phyloP scores from a whole-genome alignment of 2,113 vertebrate species.

The Rhea americana region DNA sequence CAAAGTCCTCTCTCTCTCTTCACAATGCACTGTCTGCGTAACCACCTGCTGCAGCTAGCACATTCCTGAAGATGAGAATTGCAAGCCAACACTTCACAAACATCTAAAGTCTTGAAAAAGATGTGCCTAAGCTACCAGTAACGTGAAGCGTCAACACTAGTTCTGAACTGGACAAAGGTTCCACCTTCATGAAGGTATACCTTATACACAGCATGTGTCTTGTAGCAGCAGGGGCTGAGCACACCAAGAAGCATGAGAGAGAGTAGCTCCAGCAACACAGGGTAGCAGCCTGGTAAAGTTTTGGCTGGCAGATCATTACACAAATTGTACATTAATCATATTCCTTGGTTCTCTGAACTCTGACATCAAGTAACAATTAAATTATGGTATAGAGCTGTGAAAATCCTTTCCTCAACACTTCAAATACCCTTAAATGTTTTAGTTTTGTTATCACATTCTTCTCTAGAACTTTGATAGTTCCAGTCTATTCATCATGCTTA shows the following conservation, averaged over 20 bases:
- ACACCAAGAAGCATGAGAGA: neutral
- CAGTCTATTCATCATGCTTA: neutral
- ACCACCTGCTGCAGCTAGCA: neutral
- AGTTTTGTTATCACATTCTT: neutral
- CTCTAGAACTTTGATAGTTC: neutral
- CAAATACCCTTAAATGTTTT: neutral
- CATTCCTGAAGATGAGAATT: neutral
- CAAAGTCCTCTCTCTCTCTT: neutral
- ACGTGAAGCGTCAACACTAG: rapidly evolving
- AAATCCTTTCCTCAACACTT: neutral
- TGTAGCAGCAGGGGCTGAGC: neutral
- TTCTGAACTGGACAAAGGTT: neutral
- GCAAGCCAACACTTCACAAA: neutral
- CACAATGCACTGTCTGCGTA: neutral
- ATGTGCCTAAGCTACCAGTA: neutral
- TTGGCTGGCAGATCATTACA: neutral
- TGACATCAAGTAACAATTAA: neutral
- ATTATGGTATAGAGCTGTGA: neutral
- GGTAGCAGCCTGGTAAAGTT: neutral
- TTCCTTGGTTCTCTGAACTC: neutral
- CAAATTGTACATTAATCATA: neutral
- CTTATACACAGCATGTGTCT: neutral
- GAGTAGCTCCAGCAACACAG: neutral
- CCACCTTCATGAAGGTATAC: neutral
- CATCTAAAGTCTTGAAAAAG: neutral